Base-by-base conservation (phyloP, 2,113 vertebrate species). In the Coryphaenoides rupestris region DNA sequence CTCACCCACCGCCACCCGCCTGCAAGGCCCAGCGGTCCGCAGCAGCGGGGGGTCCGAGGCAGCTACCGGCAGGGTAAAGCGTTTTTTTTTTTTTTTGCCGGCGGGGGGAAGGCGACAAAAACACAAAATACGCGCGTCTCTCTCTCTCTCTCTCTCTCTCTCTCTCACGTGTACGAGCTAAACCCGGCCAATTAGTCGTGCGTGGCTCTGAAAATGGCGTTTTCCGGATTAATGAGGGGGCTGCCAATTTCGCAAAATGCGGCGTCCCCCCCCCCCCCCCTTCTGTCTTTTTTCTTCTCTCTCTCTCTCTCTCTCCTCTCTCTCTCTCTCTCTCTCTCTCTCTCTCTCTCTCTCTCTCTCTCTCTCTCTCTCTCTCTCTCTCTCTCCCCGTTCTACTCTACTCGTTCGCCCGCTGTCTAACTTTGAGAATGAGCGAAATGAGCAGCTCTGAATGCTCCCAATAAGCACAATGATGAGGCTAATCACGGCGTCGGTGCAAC, bases 401-500 rank as follows among this genome's bases (percentile, higher is more conserved):
- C 56, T 58, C 7, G 28, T 19, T 24, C 28, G 1, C 28, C 6
- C 28, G 28, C 28, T 23, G 21, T 14, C 46, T 47, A 47, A 47
- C 46, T 47, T 47, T 16, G 10, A 16, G 10, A 47, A 47, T 47
- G 10, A 14, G 10, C 46, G 2, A 12, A 12, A 47, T 47, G 2
- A 16, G 46, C 47, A 16, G 46, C 47, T 5, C 58, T 53, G 54
- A 73, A 73, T 54, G 47, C 40, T 5, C 23, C 22, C 28, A 68
- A 49, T 52, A 45, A 2, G 22, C 15, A 23, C 58, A 62, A 76
- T 21, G 71, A 78, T 79, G 67, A 21, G 68, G 53, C 70, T 52
- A 76, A 76, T 70, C 58, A 65, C 40, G 56, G 46, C 66, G 61
- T 69, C 66, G 66, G 62, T 58, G 60, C n/a, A 33, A 67, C 65